Percentiles rank a stretch among this genome's conserved stretches.
These are phyloP conservation scores for Dufourea novaeangliae DNA, from an alignment of 1,140 invertebrate species.

Conservation along the genomic window DNA sequence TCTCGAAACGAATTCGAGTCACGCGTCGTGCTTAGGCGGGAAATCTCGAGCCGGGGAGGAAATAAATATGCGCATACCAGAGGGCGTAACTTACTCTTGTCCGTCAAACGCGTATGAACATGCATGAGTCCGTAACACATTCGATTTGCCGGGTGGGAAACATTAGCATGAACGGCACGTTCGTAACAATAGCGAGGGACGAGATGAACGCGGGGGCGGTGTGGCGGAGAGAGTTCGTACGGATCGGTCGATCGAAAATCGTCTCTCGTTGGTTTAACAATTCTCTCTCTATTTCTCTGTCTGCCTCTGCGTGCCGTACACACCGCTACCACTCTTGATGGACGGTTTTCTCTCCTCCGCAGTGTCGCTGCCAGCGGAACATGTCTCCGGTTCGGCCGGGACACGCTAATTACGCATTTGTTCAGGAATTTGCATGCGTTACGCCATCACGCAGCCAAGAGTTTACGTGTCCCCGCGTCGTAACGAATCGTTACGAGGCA, in stretches of 20 bases:
- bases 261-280: slow-evolving; percentile 69
- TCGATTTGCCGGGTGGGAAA: slow-evolving; percentile 62
- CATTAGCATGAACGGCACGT: slow-evolving; percentile 67
- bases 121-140: slow-evolving; percentile 62
- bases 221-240: background rate
- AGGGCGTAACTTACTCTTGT: slow-evolving; percentile 8
- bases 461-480: slow-evolving; percentile 56
- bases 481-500: slow-evolving; percentile 65
- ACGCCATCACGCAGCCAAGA: slow-evolving; percentile 54
- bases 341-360: slow-evolving; percentile 5
- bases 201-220: slow-evolving; percentile 8
- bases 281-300: no score
- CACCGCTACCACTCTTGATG: background rate
- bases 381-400: slow-evolving; percentile 28
- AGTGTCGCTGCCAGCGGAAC: slow-evolving; percentile 4
- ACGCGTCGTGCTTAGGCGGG: no score
- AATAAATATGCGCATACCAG: slow-evolving; percentile 46
- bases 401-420: slow-evolving; percentile 75
- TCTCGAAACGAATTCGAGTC: no score
- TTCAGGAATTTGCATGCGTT: slow-evolving; percentile 73
- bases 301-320: background rate
- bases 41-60: slow-evolving; percentile 1
- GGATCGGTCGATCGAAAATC: slow-evolving; percentile 66
- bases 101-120: slow-evolving; percentile 54
- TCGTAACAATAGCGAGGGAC: slow-evolving; percentile 53